These are phyloP conservation scores for Pelusios castaneus DNA, from an alignment of 2,113 vertebrate species.

Conservation along the genomic window DNA sequence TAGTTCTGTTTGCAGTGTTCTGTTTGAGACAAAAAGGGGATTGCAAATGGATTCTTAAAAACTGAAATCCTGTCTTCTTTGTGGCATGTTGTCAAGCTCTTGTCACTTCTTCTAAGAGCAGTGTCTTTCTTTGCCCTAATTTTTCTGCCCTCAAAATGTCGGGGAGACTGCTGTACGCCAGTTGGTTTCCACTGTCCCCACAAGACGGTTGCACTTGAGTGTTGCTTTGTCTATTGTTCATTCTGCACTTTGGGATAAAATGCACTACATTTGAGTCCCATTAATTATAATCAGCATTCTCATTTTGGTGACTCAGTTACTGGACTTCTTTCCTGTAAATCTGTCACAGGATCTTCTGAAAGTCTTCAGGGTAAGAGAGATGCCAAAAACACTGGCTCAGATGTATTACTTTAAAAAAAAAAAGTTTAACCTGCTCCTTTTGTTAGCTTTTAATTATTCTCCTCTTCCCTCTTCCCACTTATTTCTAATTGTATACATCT, in stretches of 20 bases:
- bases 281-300: slow-evolving; percentile 23
- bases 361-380: slow-evolving; percentile 36
- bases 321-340: slow-evolving; percentile 38
- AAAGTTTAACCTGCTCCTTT: not conserved
- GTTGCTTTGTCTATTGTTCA: not conserved
- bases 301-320: slow-evolving; percentile 16
- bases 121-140: not conserved
- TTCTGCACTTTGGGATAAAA: not conserved
- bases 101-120: not conserved
- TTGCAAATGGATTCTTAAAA: not conserved
- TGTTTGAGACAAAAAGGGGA: not conserved
- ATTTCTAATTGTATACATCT: not conserved
- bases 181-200: not conserved
- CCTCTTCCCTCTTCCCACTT: not conserved
- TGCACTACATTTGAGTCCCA: not conserved
- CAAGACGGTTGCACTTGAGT: not conserved
- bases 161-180: not conserved
- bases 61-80: not conserved
- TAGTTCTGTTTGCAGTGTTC: not conserved
- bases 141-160: not conserved
- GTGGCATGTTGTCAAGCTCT: not conserved
- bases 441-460: not conserved
- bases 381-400: slow-evolving; percentile 45
- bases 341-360: slow-evolving; percentile 25
- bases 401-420: slow-evolving; percentile 17